Base-by-base conservation (phyloP, 64 coral and sea anemone genomes). In the Orbicella faveolata region DNA sequence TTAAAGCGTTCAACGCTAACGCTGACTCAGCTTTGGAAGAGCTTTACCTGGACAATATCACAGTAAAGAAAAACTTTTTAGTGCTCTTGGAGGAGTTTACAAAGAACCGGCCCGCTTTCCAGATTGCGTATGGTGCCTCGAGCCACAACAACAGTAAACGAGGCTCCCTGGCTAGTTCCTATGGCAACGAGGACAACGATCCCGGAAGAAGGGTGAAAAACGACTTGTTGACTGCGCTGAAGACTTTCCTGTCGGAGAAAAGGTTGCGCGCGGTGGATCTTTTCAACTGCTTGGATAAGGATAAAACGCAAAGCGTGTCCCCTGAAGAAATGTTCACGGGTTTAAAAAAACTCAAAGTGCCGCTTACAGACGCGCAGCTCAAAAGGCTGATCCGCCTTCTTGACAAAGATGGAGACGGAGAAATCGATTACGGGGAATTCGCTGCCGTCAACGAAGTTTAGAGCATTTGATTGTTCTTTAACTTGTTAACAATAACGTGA, bases 251-350 rank as follows among this genome's bases (percentile, higher is more conserved):
- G 48, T 76, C 76, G 15, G 90, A 95, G 62, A 92, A 89, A 76
- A 36, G 90, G 17, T 33, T 95, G 35, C 69, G 94, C 26, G 94
- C 94, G 4, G 73, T 95, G 33, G 94, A 95, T 63, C 62, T 95
- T 36, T 95, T 92, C 79, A 95, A 95, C 79, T 68, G 69, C 35
- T 51, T 95, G 78, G 85, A 95, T 41, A 95, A 92, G 44, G 90
- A 92, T 41, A 95, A 95, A 48, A 83, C 78, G 0, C 55, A 74
- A 20, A 51, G 72, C 35, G 77, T 95, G 3, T 51, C 59, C 2
- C 78, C 57, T 8, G 89, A 92, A 18, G 94, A 95, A 4, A 83
- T 95, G 90, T 84, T 92, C 36, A 83, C 23, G 20, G 94, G 94
- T 2, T 30, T 95, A 63, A 87, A 75, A 33, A 68, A 69, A 18